Evolutionary conservation across 2,888 invertebrate species (phyloP), one percentile per base, ranked within the genome.

Genomic region (Leptinotarsa juncta): DNA sequence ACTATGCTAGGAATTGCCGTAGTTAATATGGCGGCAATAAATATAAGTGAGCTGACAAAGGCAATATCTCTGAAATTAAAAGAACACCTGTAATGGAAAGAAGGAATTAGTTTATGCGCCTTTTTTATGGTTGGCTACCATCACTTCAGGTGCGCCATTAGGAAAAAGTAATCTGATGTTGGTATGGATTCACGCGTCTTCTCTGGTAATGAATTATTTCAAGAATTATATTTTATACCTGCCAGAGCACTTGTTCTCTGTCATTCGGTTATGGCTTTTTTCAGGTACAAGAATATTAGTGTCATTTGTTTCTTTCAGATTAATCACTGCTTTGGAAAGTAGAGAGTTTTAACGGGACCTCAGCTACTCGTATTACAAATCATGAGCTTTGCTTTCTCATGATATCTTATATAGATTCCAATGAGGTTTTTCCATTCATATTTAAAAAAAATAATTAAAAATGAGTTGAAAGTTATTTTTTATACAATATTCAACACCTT

Each of bases 11-110:
- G 55, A 71, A 71, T 32, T 51, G 65, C 65, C 50, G 66, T 55
- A 55, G 5, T 48, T 55, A 55, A 71, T 66, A 53, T 55, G 48
- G 57, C 55, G 42, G 66, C 26, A 65, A 51, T 66, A 66, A 71
- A 66, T 69, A 57, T 69, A 69, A 55, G 60, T 57, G 57, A 69
- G 23, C 69, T 68, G 55, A 68, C 57, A 68, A 68, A 68, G 68
- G 48, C 55, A 69, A 69, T 57, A 48, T 51, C 48, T 69, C 16
- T 48, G 57, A 57, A 69, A 23, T 69, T 68, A 57, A 48, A 69
- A 69, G 48, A 57, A 69, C 57, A 48, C 62, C 55, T 48, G 69
- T 69, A 69, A 69, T 69, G 60, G 57, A 69, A 23, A 69, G 20
- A 23, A 18, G 57, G 60, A 69, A 69, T 57, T 57, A 26, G 42